A percentile compares a stretch with the other conserved stretches of the same genome.
Evolutionary conservation across 2,888 invertebrate species (phyloP).

Genomic region (Colostygia pectinataria): DNA sequence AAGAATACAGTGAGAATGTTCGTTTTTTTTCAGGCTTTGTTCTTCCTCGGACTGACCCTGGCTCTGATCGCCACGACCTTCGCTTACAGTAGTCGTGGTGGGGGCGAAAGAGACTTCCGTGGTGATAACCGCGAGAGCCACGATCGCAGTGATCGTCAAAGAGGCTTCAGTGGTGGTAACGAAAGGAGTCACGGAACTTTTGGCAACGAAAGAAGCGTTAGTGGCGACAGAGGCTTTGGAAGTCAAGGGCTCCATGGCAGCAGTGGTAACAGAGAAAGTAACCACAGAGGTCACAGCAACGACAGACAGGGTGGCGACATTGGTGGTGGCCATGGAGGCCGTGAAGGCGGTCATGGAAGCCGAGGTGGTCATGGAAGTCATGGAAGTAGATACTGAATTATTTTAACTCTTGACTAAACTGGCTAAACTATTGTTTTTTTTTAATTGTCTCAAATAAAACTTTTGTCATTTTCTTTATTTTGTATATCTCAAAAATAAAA

Average conservation of each 20-base stretch:
- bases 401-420: neutral
- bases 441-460: no score
- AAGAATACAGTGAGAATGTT: neutral
- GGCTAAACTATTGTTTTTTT: no score
- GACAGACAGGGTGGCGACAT: neutral
- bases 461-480: no score
- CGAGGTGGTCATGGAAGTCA: neutral
- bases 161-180: constrained; percentile 34
- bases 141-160: constrained; percentile 31
- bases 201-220: constrained; percentile 11
- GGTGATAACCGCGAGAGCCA: no score
- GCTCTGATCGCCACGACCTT: constrained; percentile 37
- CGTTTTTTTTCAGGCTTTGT: constrained; percentile 37
- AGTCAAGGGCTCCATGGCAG: no score
- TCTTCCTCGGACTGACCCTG: constrained; percentile 38
- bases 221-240: constrained; percentile 9
- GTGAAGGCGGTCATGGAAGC: neutral
- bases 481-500: no score
- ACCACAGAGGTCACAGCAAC: neutral
- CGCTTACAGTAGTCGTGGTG: constrained; percentile 39
- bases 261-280: neutral
- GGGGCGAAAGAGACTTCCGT: constrained; percentile 37
- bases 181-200: constrained; percentile 13
- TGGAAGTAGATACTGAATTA: neutral
- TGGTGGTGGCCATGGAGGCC: neutral